Conservation (phyloP, 2,113 vertebrate species). For the Alligator sinensis region DNA sequence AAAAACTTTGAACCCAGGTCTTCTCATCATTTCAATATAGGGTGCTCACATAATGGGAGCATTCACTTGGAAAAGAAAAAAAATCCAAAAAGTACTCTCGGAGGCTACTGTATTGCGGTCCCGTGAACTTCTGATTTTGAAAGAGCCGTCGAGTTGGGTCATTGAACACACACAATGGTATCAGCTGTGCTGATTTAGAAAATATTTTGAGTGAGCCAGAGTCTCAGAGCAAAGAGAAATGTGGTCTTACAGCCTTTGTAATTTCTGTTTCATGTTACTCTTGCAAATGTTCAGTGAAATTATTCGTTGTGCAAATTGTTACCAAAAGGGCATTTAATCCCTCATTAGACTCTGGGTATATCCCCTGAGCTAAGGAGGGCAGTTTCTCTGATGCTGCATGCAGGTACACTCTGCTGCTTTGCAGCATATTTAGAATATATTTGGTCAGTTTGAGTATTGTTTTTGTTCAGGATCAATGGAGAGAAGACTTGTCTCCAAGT, state of each 20-base stretch:
- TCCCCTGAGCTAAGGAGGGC: rapidly evolving
- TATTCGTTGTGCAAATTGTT: slow-evolving; percentile 1
- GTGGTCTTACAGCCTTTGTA: slow-evolving; percentile 48
- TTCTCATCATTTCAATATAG: slow-evolving; percentile 25
- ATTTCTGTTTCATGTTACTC: slow-evolving; percentile 16
- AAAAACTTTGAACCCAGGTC: slow-evolving; percentile 66
- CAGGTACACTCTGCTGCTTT: background rate
- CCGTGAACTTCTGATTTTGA: slow-evolving; percentile 54
- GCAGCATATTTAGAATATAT: background rate
- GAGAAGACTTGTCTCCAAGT: background rate
- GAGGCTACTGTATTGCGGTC: slow-evolving; percentile 44
- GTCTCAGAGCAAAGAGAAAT: slow-evolving; percentile 56
- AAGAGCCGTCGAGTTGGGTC: slow-evolving; percentile 57
- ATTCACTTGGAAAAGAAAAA: slow-evolving; percentile 61
- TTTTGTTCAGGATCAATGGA: background rate
- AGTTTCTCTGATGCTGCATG: background rate
- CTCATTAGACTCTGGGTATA: background rate
- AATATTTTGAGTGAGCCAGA: slow-evolving; percentile 27
- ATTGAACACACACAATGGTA: slow-evolving; percentile 46
- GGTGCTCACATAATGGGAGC: slow-evolving; percentile 49
- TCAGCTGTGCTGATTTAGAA: slow-evolving; percentile 61
- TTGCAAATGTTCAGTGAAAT: slow-evolving; percentile 23
- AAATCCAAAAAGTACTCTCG: background rate
- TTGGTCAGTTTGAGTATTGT: background rate
- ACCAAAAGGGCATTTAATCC: background rate